A percentile compares a stretch with the other conserved stretches of the same genome.
These are phyloP conservation scores for Zele albiditarsus DNA, from an alignment of 2,888 invertebrate species.

Conservation along the genomic window DNA sequence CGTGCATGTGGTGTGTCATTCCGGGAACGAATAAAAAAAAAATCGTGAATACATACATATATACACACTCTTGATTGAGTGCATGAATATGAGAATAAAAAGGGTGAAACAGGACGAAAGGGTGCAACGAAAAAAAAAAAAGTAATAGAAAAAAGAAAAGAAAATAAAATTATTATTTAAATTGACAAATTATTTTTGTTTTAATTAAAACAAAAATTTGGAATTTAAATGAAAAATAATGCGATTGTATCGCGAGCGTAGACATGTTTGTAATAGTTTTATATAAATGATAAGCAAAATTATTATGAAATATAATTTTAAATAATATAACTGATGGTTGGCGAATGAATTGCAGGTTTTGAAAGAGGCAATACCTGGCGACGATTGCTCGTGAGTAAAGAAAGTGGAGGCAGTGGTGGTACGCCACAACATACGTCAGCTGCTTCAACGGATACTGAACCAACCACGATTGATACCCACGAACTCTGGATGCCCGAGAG, in stretches of 20 bases:
- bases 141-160: background rate
- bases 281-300: background rate
- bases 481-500: constrained; percentile 86
- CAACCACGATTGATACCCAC: constrained; percentile 87
- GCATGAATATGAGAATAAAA: background rate
- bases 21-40: constrained; percentile 13
- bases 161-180: background rate
- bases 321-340: constrained; percentile 27
- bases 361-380: constrained; percentile 88
- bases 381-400: constrained; percentile 76
- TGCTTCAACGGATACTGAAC: constrained; percentile 88
- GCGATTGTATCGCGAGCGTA: background rate
- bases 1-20: constrained; percentile 42
- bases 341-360: constrained; percentile 62
- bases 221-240: background rate
- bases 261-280: background rate
- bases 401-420: constrained; percentile 52
- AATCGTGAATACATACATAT: background rate
- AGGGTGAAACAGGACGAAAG: background rate
- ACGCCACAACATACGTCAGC: constrained; percentile 83
- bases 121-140: background rate
- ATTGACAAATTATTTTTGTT: background rate
- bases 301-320: background rate
- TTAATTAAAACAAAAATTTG: background rate
- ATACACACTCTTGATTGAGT: background rate